Evolutionary conservation across 2,888 invertebrate genomes (phyloP).

Genomic region (Troides helena): DNA sequence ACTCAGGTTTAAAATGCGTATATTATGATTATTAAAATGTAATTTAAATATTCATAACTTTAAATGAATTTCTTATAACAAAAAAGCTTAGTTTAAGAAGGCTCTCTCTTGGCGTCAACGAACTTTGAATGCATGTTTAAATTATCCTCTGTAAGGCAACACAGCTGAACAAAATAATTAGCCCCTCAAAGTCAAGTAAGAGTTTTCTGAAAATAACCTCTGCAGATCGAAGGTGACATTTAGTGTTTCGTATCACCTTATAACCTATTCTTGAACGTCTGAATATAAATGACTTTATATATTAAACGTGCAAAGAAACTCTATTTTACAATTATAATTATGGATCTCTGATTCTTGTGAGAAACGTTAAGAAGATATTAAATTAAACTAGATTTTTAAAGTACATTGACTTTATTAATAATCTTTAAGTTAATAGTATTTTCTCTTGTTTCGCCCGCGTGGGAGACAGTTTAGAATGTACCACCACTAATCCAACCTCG

Average conservation of each 20-base stretch:
- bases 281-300: neutral
- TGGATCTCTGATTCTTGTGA: neutral
- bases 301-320: neutral
- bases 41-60: slow-evolving; percentile 1
- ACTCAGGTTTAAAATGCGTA: too few relatives aligned
- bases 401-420: too few relatives aligned
- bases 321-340: neutral
- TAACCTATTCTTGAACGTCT: slow-evolving; percentile 4
- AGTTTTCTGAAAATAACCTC: slow-evolving; percentile 18
- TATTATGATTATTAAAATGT: neutral
- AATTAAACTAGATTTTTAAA: neutral
- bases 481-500: too few relatives aligned
- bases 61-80: neutral
- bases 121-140: slow-evolving; percentile 16
- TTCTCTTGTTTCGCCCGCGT: too few relatives aligned
- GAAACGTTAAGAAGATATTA: neutral
- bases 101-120: slow-evolving; percentile 1
- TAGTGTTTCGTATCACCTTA: neutral
- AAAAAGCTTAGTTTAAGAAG: neutral
- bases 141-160: slow-evolving; percentile 10
- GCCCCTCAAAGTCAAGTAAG: slow-evolving; percentile 16
- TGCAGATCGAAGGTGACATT: slow-evolving; percentile 15
- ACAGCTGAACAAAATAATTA: slow-evolving; percentile 26
- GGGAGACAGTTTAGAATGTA: too few relatives aligned
- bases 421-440: too few relatives aligned